Base-by-base conservation (phyloP, 2,797 vertebrate genomes). In the Brachyalestes nurse region DNA sequence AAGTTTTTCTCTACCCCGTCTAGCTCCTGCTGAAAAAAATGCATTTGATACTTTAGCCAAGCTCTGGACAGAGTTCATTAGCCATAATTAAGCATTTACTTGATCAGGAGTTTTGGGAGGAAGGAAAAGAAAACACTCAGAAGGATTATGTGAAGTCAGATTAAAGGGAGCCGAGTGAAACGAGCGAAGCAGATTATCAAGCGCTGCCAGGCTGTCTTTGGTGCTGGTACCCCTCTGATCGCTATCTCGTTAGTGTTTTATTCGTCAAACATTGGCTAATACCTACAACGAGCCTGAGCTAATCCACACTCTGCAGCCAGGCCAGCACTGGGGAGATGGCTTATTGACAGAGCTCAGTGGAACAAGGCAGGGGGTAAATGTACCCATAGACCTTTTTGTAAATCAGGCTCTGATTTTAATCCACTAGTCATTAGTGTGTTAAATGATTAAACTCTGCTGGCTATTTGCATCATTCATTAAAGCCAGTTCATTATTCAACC, bases 21-120 rank as follows among this genome's bases (percentile, higher is more conserved):
- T 87, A 57, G 88, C 81, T 83, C 83, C 82, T 21, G 65, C 1
- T 66, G 34, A 38, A 28, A 90, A 89, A 87, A 82, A 84, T 82
- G 84, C 89, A 85, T 91, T 92, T 94, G 91, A 94, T 92, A 90
- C 91, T 93, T 95, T 93, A 93, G 90, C 88, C 87, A 79, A 90
- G 90, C 89, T 92, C 87, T 92, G 90, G 90, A 92, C 87, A 89
- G 89, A 93, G 92, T 93, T 94, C 91, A 94, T 94, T 94, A 92
- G 87, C 87, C 83, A 83, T 90, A 94, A 93, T 94, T 92, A 93
- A 93, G 90, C 87, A 83, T 93, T 93, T 91, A 93, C 89, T 94
- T 94, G 91, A 93, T 95, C 92, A 93, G 89, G 88, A 89, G 81
- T 86, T 87, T 89, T 82, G 83, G 81, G 88, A 69, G 57, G 78